Base-by-base conservation (phyloP, 2,113 vertebrate species). In the Jaculus jaculus region DNA sequence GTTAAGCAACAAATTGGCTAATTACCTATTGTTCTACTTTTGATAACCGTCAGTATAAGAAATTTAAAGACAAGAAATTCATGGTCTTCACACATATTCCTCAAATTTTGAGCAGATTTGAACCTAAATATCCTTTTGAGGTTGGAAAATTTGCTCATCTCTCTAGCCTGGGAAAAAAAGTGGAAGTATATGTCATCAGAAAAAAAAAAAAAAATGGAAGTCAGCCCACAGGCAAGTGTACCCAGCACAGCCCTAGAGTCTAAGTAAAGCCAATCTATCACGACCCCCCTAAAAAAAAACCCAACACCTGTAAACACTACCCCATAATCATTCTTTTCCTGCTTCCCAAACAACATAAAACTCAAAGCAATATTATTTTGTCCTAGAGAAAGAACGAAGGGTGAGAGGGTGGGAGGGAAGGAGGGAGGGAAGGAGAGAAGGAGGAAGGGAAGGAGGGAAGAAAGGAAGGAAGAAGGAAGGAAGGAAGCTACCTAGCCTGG, bases 41-140 rank as follows among this genome's bases (percentile, higher is more conserved):
- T 54, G 47, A 71, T 85, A 26, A 12, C 71, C 7, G 26, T 47
- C 34, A 58, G 66, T 7, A 26, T 32, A 85, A 58, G n/a, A n/a
- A 85, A 11, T n/a, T 18, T 32, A 32, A 84, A 85, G 86, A 86
- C 39, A 77, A 93, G 91, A 89, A 61, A 68, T 21, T 18, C n/a
- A 54, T 28, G 24, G 65, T 17, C 58, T 39, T 68, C n/a, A 16
- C 68, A 74, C 37, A 2, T 42, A 10, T 3, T 21, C 34, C 82
- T 69, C 66, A 80, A 58, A 68, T 51, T 84, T 47, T 39, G 66
- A 86, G 47, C 86, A 87, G 80, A n/a, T 77, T 61, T 77, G 37
- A 84, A 69, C 88, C 79, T 60, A 79, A 87, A 94, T 86, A 83
- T 73, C 83, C 66, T 92, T 90, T 58, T 65, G 84, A 96, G 94